A percentile compares a stretch with the other conserved stretches of the same genome.
Evolutionary conservation across 92 coral and sea anemone species (phyloP).

Genomic region (Porites lobata): DNA sequence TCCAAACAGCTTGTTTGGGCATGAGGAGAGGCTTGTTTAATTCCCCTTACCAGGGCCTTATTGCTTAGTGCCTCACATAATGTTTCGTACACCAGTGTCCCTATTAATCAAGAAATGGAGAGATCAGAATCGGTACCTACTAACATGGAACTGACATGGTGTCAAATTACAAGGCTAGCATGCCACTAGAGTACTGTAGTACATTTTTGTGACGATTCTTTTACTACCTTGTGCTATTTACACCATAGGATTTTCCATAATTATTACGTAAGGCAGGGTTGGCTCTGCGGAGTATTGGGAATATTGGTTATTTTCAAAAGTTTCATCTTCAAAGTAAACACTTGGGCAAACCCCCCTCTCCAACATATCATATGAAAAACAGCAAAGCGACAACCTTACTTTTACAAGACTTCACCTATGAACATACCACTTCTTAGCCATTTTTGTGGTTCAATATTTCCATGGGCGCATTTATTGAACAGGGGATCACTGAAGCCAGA

Average conservation of each 20-base stretch:
- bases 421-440: constrained; percentile 26
- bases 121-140: background rate
- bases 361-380: too few species aligned
- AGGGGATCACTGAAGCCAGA: constrained; percentile 5
- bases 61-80: constrained; percentile 38
- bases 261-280: too few species aligned
- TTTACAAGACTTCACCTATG: background rate
- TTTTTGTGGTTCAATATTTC: constrained; percentile 11
- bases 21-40: constrained; percentile 50
- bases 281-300: too few species aligned
- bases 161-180: background rate
- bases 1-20: background rate
- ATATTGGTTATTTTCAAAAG: too few species aligned
- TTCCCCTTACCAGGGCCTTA: constrained; percentile 32
- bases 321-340: too few species aligned
- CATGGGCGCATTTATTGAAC: background rate
- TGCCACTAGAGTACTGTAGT: background rate
- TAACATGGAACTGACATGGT: background rate
- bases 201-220: too few species aligned
- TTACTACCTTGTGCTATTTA: too few species aligned
- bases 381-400: background rate
- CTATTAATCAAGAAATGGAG: constrained; percentile 22
- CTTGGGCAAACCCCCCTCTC: too few species aligned
- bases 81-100: constrained; percentile 43
- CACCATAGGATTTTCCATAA: too few species aligned